phyloP scores from a whole-genome alignment of 2,113 vertebrate genomes.

The Austrofundulus limnaeus region DNA sequence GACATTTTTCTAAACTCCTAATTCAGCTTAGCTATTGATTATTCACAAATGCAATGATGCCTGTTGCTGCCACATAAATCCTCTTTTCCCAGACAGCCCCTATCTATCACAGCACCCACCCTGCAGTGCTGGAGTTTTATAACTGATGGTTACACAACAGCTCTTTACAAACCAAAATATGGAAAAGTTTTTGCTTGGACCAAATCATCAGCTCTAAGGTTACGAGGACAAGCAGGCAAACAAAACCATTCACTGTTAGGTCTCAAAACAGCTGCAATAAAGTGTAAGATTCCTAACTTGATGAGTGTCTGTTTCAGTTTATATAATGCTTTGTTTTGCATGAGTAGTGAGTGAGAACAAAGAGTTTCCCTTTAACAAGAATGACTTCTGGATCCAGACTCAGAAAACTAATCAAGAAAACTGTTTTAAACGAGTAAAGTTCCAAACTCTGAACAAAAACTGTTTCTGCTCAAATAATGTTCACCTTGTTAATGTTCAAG shows the following conservation, averaged over 20 bases:
- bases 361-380: too few species aligned
- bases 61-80: slow-evolving; percentile 2
- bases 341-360: not conserved
- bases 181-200: not conserved
- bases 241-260: not conserved
- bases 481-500: not conserved
- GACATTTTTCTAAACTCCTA: slow-evolving; percentile 1
- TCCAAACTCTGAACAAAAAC: too few species aligned
- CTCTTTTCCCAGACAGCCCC: not conserved
- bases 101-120: not conserved
- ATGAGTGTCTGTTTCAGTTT: not conserved
- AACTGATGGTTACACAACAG: not conserved
- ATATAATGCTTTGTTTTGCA: not conserved
- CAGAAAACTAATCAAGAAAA: too few species aligned
- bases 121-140: not conserved
- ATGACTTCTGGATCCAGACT: too few species aligned
- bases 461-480: not conserved
- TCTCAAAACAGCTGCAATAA: not conserved
- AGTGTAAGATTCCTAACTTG: not conserved
- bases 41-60: slow-evolving; percentile 14
- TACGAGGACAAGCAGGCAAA: not conserved
- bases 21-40: slow-evolving; percentile 26
- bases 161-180: not conserved
- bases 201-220: not conserved
- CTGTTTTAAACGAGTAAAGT: too few species aligned